Conservation (phyloP, 2,888 invertebrate genomes). For the Trachelus troglodyta region DNA sequence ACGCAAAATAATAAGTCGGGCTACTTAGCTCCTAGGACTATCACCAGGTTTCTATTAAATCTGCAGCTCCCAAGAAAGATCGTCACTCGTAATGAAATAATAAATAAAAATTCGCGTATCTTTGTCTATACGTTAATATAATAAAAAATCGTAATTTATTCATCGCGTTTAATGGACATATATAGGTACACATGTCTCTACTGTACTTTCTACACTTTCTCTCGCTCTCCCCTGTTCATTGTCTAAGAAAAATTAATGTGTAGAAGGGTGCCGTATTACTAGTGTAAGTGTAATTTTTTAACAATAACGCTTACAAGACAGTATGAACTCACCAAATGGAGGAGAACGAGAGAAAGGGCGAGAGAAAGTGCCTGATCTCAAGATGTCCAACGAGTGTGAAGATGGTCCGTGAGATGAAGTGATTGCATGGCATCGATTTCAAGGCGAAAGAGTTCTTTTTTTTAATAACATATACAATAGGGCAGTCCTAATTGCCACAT, state of each 20-base stretch:
- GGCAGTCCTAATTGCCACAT: not conserved
- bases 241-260: not conserved
- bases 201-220: not conserved
- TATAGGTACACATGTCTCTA: not conserved
- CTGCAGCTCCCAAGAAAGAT: conserved; percentile 4
- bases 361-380: not conserved
- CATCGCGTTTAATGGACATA: not conserved
- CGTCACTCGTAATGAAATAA: conserved; percentile 19
- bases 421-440: not conserved
- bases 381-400: not conserved
- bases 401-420: not conserved
- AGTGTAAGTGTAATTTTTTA: not conserved
- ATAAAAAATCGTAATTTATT: conserved; percentile 14
- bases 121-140: conserved; percentile 19
- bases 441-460: not conserved
- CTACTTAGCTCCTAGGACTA: conserved; percentile 6
- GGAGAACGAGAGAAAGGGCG: not conserved
- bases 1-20: not conserved
- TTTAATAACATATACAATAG: not conserved
- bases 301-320: not conserved
- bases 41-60: conserved; percentile 1
- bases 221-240: not conserved
- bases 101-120: conserved; percentile 25
- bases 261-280: not conserved
- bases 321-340: not conserved